Base-by-base conservation (phyloP, 2,113 vertebrate species). In the Periophthalmus modestus region DNA sequence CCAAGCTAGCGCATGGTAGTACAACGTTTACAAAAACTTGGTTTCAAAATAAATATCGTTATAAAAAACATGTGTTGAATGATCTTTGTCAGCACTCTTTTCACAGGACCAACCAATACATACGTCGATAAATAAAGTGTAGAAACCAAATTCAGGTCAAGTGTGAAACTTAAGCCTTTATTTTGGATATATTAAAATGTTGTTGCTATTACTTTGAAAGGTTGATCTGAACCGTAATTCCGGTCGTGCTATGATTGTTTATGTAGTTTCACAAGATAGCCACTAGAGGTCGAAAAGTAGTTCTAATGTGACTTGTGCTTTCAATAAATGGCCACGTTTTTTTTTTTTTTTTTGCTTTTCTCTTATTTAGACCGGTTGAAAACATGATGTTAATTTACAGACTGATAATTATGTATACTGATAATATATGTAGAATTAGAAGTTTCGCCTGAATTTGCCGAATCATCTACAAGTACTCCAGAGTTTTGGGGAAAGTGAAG, bases 121-220 rank as follows among this genome's bases (percentile, higher is more conserved):
- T 13, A 61, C 4, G 16, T 18, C 15, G 18, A 9, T 18, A 5
- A 18, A 18, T 16, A 9, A 34, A 34, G 24, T 62, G 2, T 57
- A 57, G 21, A 59, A 59, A 13, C 5, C 24, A 2, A 13, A 13
- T 33, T 15, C 5, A 61, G 14, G 0, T 33, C 15, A 61, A 34
- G 14, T 34, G 24, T 34, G 57, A 13, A 2, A 10, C 3, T 61
- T 7, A 34, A 34, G 15, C 9, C 7, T 34, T 12, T 48, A 12
- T 6, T 46, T 67, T 47, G 12, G 11, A 15, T 7, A 24, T 43
- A 52, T 33, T 3, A 59, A 52, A 13, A 77, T 13, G 1, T 6
- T 0, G 5, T 2, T 52, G 14, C 46, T 74, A 75, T 85, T 80
- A 80, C 72, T 82, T 80, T 83, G 81, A 85, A 86, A 12, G 0